Conservation (phyloP, 2,113 vertebrate species). For the Nothoprocta pentlandii region DNA sequence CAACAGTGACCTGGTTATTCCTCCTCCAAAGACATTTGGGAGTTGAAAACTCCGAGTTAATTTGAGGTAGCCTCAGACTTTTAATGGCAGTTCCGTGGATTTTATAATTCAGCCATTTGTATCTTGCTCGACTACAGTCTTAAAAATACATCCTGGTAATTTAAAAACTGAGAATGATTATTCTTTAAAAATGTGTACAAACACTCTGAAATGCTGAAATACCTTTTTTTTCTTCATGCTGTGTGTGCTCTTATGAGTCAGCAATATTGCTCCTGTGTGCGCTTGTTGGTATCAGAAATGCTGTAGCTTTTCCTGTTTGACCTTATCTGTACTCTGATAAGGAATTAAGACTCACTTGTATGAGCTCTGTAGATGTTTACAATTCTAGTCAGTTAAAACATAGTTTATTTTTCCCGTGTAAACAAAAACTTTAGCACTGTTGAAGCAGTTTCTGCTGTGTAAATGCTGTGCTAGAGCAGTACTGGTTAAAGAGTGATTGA, state of each 20-base stretch:
- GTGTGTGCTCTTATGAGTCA: slow-evolving; percentile 4
- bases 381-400: slow-evolving; percentile 23
- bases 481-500: background rate
- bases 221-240: slow-evolving; percentile 8
- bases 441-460: background rate
- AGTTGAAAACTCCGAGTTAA: too few species aligned
- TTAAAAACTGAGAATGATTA: background rate
- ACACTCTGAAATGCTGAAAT: background rate
- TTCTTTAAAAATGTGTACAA: background rate
- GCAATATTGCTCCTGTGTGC: slow-evolving; percentile 8
- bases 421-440: slow-evolving; percentile 5
- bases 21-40: background rate
- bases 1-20: background rate
- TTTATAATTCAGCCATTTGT: background rate
- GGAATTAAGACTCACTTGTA: slow-evolving; percentile 24
- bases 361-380: slow-evolving; percentile 45
- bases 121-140: background rate
- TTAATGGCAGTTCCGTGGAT: background rate
- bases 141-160: background rate
- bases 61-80: background rate
- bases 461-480: background rate
- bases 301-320: slow-evolving; percentile 31
- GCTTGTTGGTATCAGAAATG: slow-evolving; percentile 8
- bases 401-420: slow-evolving; percentile 37
- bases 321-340: slow-evolving; percentile 24